phyloP scores from a whole-genome alignment of 2,113 vertebrate genomes.

The Phalacrocorax aristotelis region DNA sequence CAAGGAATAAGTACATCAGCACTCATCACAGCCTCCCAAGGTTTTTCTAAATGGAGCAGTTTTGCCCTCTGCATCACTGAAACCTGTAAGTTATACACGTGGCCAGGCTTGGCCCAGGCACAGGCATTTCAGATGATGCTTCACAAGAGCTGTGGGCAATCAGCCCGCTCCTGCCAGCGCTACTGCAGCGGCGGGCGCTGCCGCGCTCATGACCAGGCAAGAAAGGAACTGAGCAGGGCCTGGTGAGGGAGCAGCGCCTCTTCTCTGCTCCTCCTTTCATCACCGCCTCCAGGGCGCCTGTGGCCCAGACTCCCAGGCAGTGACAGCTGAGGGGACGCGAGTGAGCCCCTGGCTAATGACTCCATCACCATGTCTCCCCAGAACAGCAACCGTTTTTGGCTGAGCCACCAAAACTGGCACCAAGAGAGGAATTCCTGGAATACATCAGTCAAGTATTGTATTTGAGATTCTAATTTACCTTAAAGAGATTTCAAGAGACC shows the following conservation, averaged over 20 bases:
- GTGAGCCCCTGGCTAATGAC: background rate
- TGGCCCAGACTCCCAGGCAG: background rate
- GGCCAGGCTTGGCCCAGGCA: background rate
- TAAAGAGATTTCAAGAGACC: background rate
- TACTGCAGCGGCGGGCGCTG: background rate
- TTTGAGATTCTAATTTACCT: background rate
- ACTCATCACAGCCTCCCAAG: background rate
- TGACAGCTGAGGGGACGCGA: background rate
- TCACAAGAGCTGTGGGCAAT: background rate
- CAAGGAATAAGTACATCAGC: background rate
- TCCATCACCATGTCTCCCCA: background rate
- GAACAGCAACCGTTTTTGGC: background rate
- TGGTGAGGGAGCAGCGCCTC: background rate
- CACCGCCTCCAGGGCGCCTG: background rate
- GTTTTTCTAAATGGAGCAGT: background rate
- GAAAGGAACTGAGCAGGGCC: background rate
- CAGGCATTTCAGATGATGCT: background rate
- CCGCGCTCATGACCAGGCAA: rapidly evolving
- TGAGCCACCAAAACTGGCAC: background rate
- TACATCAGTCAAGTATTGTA: background rate
- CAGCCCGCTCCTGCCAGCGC: no score
- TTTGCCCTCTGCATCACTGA: background rate
- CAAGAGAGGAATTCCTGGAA: background rate
- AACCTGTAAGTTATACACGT: rapidly evolving
- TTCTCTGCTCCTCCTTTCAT: background rate